These are phyloP conservation scores for Cataglyphis rosenhaueri DNA, from an alignment of 2,888 invertebrate species.

Conservation along the genomic window DNA sequence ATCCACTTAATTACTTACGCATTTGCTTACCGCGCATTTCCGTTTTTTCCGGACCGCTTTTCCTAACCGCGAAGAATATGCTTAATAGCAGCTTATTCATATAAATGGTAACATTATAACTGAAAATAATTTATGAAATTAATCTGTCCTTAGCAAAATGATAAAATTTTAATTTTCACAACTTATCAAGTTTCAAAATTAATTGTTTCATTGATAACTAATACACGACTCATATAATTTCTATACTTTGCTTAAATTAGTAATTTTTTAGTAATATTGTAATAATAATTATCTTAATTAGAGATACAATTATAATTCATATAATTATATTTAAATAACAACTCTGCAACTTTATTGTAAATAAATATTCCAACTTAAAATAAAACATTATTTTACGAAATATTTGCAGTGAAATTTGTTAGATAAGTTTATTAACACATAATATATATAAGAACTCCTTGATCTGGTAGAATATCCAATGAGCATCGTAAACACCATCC, in stretches of 20 bases:
- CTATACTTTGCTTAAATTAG: not conserved
- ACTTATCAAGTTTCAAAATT: not conserved
- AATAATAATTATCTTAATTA: not conserved
- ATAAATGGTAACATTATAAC: constrained; percentile 36
- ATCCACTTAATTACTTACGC: constrained; percentile 60
- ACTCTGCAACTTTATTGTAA: not conserved
- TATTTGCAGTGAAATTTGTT: not conserved
- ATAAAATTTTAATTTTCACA: not conserved
- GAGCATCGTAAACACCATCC: constrained; percentile 61
- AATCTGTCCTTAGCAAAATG: not conserved
- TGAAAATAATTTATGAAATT: not conserved
- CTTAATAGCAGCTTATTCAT: constrained; percentile 38
- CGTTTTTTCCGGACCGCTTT: constrained; percentile 18
- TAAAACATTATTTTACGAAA: not conserved
- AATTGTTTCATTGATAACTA: not conserved
- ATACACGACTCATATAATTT: not conserved
- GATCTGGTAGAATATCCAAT: constrained; percentile 52
- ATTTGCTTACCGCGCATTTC: constrained; percentile 53
- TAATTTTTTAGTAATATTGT: not conserved
- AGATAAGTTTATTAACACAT: constrained; percentile 10
- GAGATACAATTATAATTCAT: not conserved
- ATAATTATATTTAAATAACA: constrained; percentile 5
- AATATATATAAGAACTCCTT: constrained; percentile 30
- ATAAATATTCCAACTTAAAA: not conserved
- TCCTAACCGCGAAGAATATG: constrained; percentile 16